A percentile compares a stretch with the other conserved stretches of the same genome.
Conservation (phyloP, 2,797 vertebrate species). For the Hemibagrus guttatus region DNA sequence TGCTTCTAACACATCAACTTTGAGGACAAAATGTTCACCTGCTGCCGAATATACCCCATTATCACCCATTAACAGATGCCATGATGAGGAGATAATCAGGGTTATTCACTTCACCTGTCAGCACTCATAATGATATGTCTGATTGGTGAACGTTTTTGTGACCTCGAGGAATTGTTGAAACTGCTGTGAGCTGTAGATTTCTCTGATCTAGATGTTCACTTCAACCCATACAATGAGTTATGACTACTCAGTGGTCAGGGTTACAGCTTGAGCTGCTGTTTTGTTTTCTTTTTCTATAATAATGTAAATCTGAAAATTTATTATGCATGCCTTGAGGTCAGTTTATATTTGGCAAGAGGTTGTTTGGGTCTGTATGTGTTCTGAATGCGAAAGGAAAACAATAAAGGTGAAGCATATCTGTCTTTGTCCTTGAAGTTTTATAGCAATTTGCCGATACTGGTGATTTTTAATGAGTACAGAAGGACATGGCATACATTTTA, state of each 20-base stretch:
- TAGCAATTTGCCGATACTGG: neutral
- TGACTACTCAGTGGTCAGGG: neutral
- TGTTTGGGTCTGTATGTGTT: neutral
- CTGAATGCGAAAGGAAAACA: neutral
- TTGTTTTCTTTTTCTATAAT: neutral
- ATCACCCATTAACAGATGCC: no score
- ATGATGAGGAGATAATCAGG: no score
- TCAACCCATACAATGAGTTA: neutral
- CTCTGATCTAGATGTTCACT: neutral
- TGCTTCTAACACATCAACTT: no score
- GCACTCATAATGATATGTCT: no score
- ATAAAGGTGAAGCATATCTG: neutral
- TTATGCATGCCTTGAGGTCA: constrained; percentile 10
- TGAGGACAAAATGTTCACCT: no score
- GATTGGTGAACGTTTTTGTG: neutral
- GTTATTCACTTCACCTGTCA: no score
- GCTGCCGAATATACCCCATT: no score
- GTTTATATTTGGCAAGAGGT: neutral
- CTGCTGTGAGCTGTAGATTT: neutral
- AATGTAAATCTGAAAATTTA: constrained; percentile 5
- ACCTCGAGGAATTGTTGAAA: neutral
- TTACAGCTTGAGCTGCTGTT: neutral
- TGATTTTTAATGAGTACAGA: neutral
- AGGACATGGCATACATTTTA: neutral
- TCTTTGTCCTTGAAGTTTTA: neutral